Evolutionary conservation across 2,888 invertebrate species (phyloP).

Genomic region (Microchrysa polita): DNA sequence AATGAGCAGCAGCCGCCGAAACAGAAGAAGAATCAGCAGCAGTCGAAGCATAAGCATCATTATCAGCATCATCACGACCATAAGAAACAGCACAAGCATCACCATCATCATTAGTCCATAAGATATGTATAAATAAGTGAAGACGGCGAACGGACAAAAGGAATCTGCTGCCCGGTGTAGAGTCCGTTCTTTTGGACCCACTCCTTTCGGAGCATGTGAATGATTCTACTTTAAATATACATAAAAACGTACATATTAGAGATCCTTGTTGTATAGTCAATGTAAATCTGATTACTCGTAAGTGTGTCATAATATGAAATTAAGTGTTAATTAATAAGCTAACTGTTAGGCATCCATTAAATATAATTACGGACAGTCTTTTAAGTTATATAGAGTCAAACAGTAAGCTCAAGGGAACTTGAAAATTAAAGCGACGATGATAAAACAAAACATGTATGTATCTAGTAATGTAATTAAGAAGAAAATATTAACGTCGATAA

Average conservation of each 20-base stretch:
- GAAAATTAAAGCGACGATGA: neutral
- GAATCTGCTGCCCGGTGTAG: neutral
- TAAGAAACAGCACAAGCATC: slow-evolving; percentile 40
- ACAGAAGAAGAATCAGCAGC: neutral
- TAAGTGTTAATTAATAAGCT: slow-evolving; percentile 46
- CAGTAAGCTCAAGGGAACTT: slow-evolving; percentile 25
- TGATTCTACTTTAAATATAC: slow-evolving; percentile 19
- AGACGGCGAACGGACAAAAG: slow-evolving; percentile 5
- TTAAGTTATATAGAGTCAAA: slow-evolving; percentile 33
- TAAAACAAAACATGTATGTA: neutral
- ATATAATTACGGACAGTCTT: neutral
- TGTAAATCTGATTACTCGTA: slow-evolving; percentile 48
- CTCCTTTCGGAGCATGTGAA: slow-evolving; percentile 9
- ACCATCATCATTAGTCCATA: slow-evolving; percentile 29
- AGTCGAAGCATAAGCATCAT: slow-evolving; percentile 15
- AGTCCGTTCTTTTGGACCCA: neutral
- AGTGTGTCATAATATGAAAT: slow-evolving; percentile 49
- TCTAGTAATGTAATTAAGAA: neutral
- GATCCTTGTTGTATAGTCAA: slow-evolving; percentile 45
- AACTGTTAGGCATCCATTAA: slow-evolving; percentile 31
- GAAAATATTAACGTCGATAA: neutral
- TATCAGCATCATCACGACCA: slow-evolving; percentile 36
- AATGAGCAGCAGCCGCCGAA: neutral
- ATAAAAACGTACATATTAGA: no score
- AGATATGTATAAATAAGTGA: neutral